phyloP scores from a whole-genome alignment of 2,797 vertebrate genomes.

The Saxicola maurus region DNA sequence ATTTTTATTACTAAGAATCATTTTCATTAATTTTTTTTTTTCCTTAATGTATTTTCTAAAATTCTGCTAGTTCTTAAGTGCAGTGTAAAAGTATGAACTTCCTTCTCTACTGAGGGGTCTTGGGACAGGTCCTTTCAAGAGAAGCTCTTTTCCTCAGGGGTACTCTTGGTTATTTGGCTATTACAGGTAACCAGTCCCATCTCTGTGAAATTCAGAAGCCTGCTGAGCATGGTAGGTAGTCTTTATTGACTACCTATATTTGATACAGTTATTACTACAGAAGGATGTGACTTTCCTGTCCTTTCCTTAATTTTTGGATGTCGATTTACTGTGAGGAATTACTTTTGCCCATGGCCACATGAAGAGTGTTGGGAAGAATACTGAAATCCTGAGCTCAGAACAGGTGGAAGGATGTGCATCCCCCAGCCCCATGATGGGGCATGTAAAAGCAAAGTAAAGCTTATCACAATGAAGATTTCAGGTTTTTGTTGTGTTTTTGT shows the following conservation, averaged over 20 bases:
- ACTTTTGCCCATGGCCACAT: background rate
- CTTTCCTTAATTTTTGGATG: background rate
- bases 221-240: background rate
- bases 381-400: background rate
- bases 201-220: background rate
- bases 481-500: background rate
- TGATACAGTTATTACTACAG: background rate
- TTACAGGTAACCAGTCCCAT: background rate
- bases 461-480: background rate
- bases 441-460: background rate
- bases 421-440: accelerated
- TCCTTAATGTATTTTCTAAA: background rate
- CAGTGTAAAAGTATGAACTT: background rate
- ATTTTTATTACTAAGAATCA: background rate
- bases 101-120: background rate
- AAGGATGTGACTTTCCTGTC: background rate
- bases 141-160: background rate
- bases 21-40: background rate
- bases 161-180: background rate
- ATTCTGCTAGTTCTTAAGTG: background rate
- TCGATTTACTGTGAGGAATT: background rate
- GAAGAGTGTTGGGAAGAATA: background rate
- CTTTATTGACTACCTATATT: accelerated
- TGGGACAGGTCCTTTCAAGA: background rate
- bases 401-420: background rate